These are phyloP conservation scores for Melolontha melolontha DNA, from an alignment of 2,888 invertebrate species.

Conservation along the genomic window DNA sequence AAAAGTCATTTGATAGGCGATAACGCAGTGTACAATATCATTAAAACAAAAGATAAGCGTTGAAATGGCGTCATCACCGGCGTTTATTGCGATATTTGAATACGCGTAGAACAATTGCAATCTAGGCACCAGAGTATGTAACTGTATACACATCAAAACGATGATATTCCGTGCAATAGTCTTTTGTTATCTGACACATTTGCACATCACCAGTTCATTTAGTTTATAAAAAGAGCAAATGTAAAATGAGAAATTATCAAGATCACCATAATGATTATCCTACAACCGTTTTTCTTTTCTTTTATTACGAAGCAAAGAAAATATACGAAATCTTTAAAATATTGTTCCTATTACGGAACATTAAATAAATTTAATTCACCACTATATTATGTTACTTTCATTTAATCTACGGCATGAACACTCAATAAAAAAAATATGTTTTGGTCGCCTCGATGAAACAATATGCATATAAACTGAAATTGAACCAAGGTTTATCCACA, in stretches of 20 bases:
- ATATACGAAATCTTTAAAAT: constrained; percentile 17
- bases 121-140: constrained; percentile 21
- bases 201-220: constrained; percentile 23
- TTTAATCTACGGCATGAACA: too few relatives aligned
- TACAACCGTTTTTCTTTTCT: too few relatives aligned
- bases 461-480: too few relatives aligned
- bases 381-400: too few relatives aligned
- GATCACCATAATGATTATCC: background rate
- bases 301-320: too few relatives aligned
- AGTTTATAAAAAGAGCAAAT: constrained; percentile 7
- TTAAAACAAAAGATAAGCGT: constrained; percentile 59
- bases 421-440: too few relatives aligned
- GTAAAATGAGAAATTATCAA: constrained; percentile 27
- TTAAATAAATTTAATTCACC: constrained; percentile 7
- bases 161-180: background rate
- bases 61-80: constrained; percentile 56
- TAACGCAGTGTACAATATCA: constrained; percentile 55
- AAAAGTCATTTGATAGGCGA: constrained; percentile 54
- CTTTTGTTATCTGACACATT: constrained; percentile 26
- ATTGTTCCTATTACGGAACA: constrained; percentile 7
- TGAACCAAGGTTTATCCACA: too few relatives aligned
- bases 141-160: background rate
- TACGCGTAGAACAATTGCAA: constrained; percentile 55
- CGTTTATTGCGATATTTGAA: constrained; percentile 61
- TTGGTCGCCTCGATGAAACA: too few relatives aligned